phyloP scores from a whole-genome alignment of 2,797 vertebrate species.

The Limnodromus scolopaceus region DNA sequence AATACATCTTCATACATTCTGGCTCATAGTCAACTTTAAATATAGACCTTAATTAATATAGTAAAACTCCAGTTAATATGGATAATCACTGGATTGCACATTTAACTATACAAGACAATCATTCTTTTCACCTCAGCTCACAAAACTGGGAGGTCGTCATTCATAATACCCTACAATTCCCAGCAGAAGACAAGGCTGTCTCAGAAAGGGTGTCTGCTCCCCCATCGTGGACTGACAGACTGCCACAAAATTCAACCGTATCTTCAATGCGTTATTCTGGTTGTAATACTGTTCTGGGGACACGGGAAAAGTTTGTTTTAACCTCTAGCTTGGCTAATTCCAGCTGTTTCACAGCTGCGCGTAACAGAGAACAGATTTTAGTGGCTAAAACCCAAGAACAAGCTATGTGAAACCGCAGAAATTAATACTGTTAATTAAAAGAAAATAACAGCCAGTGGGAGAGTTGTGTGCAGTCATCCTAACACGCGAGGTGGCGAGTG shows the following conservation, averaged over 20 bases:
- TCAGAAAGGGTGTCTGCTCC: neutral
- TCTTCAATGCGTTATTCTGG: neutral
- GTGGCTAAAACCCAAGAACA: neutral
- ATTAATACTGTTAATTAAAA: neutral
- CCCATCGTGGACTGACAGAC: neutral
- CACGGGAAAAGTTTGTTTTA: neutral
- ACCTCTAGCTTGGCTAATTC: neutral
- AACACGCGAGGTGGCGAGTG: neutral
- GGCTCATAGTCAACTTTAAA: neutral
- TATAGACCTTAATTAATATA: neutral
- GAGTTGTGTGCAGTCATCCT: neutral
- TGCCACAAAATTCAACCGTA: neutral
- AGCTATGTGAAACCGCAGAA: neutral
- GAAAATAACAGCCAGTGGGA: neutral
- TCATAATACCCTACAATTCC: neutral
- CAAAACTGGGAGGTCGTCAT: neutral
- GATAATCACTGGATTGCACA: neutral
- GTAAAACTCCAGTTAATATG: neutral
- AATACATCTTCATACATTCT: neutral
- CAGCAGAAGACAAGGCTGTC: neutral
- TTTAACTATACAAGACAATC: neutral
- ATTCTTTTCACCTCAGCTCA: neutral
- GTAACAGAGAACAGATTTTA: neutral
- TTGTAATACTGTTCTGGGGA: neutral
- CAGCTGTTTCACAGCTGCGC: neutral